These are phyloP conservation scores for Apostichopus californicus DNA, from an alignment of 35 echinoderm and acorn worm genomes.

Conservation along the genomic window DNA sequence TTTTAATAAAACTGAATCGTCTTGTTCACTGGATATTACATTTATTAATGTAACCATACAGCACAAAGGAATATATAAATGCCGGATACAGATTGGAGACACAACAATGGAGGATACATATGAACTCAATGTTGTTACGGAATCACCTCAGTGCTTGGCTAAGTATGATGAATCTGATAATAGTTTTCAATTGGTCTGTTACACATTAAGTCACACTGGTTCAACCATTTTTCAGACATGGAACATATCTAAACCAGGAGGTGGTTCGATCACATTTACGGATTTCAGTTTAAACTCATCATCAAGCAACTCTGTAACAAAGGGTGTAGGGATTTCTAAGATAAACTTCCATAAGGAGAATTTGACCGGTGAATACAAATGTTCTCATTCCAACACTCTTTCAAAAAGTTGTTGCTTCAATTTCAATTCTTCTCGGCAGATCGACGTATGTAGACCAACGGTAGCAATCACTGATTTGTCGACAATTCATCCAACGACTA, in stretches of 20 bases:
- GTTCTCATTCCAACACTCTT: background rate
- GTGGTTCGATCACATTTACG: background rate
- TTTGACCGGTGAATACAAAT: background rate
- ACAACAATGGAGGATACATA: background rate
- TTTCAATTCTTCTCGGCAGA: too few relatives aligned
- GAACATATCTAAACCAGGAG: background rate
- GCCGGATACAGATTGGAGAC: background rate
- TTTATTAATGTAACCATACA: background rate
- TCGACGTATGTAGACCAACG: background rate
- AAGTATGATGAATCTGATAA: background rate
- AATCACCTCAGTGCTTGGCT: background rate
- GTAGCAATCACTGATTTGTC: rapidly evolving
- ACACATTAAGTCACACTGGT: background rate
- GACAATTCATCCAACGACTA: too few relatives aligned
- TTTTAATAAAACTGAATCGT: background rate
- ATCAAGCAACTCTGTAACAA: background rate
- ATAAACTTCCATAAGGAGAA: background rate
- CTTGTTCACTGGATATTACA: background rate
- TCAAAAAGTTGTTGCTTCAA: background rate
- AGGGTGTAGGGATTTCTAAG: background rate
- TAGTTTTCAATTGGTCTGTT: background rate
- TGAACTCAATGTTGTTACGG: background rate
- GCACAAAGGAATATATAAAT: background rate
- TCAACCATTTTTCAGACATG: background rate
- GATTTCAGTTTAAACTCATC: background rate